A percentile compares a stretch with the other conserved stretches of the same genome.
phyloP scores from a whole-genome alignment of 2,797 vertebrate species.

The Cryptoprocta ferox region DNA sequence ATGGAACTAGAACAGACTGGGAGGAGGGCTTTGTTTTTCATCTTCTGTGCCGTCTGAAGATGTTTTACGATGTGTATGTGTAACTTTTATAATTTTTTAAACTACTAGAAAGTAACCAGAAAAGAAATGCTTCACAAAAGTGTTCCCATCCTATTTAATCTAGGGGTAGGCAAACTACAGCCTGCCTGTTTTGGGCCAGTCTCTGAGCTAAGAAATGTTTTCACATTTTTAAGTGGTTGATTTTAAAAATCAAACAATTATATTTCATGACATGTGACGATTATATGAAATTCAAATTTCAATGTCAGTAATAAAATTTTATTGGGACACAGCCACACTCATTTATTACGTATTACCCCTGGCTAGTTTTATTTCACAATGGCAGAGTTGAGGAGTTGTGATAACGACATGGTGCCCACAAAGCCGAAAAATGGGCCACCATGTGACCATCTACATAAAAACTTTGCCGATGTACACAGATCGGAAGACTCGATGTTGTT shows the following conservation, averaged over 20 bases:
- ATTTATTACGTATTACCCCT: accelerated
- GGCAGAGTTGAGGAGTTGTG: background rate
- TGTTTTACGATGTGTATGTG: background rate
- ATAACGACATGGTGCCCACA: background rate
- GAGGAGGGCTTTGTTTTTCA: background rate
- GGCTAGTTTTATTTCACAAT: background rate
- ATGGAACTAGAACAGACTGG: background rate
- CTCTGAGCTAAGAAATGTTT: background rate
- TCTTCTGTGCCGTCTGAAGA: background rate
- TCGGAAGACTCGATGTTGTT: background rate
- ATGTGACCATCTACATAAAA: background rate
- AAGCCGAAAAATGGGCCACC: background rate
- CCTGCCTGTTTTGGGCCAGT: background rate
- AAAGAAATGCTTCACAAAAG: background rate
- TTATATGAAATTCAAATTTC: background rate
- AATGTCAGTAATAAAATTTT: background rate
- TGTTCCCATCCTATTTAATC: background rate
- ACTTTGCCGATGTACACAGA: no score
- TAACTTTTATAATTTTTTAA: background rate
- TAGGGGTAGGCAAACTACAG: background rate
- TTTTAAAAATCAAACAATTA: background rate
- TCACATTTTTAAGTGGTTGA: background rate
- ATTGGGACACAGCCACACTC: background rate
- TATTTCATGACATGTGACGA: background rate
- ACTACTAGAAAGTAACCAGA: background rate